Evolutionary conservation across 2,113 vertebrate genomes (phyloP).

Genomic region (Dipodomys spectabilis): DNA sequence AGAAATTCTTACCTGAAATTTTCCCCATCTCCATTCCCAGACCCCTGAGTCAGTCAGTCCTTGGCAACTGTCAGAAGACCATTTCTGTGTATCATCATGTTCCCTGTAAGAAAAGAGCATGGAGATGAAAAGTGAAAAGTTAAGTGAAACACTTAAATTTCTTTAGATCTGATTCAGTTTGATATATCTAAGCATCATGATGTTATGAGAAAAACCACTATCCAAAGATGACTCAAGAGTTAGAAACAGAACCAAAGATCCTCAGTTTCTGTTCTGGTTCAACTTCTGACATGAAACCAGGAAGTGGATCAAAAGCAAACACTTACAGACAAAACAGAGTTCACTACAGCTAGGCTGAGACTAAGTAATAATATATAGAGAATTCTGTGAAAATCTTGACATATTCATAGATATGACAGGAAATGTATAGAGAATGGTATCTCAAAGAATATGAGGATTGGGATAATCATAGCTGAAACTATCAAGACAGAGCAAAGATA

Average conservation of each 20-base stretch:
- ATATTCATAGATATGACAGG: not conserved
- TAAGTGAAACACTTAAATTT: not conserved
- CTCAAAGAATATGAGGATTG: not conserved
- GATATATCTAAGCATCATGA: not conserved
- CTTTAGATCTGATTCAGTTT: not conserved
- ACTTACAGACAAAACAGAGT: too few species aligned
- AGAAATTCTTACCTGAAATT: not conserved
- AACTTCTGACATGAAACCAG: not conserved
- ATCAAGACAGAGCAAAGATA: not conserved
- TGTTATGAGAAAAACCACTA: not conserved
- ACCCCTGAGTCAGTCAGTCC: not conserved
- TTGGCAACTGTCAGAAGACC: not conserved
- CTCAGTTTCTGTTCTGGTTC: not conserved
- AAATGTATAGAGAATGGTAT: not conserved
- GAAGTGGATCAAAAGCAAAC: not conserved
- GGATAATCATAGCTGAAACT: not conserved
- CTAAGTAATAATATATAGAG: not conserved
- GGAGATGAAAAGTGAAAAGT: constrained; percentile 24
- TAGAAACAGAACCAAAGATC: not conserved
- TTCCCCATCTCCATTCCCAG: not conserved
- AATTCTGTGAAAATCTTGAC: not conserved
- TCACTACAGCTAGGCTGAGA: not conserved
- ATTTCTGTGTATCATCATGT: not conserved
- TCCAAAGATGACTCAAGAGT: not conserved
- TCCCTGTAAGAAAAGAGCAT: not conserved